Conservation (phyloP, 2,113 vertebrate species). For the Eurypyga helias region DNA sequence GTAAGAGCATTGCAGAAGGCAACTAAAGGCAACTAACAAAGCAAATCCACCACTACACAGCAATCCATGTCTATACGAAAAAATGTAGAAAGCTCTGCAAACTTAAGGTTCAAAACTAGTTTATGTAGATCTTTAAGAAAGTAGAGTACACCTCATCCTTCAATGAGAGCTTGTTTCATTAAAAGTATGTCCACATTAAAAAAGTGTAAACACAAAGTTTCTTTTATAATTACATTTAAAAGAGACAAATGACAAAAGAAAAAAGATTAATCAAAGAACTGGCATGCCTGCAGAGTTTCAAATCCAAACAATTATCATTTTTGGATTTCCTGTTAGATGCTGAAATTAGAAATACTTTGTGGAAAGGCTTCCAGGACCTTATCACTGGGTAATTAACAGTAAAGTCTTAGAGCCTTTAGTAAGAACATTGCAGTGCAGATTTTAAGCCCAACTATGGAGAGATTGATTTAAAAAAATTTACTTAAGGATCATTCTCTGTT, state of each 20-base stretch:
- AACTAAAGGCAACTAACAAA: not conserved
- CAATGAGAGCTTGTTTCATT: not conserved
- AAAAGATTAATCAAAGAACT: not conserved
- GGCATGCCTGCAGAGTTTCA: not conserved
- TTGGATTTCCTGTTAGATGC: not conserved
- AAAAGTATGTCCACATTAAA: not conserved
- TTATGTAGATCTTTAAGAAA: not conserved
- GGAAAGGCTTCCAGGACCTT: slow-evolving; percentile 28
- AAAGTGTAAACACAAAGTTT: rapidly evolving
- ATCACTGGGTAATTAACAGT: slow-evolving; percentile 25
- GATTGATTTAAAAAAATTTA: not conserved
- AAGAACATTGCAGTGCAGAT: not conserved
- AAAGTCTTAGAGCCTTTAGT: not conserved
- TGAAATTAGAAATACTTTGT: not conserved
- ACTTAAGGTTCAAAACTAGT: not conserved
- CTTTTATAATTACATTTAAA: not conserved
- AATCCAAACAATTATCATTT: not conserved
- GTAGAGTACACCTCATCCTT: not conserved
- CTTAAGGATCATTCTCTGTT: not conserved
- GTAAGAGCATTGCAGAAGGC: not conserved
- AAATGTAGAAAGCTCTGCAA: not conserved
- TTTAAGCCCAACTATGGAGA: not conserved
- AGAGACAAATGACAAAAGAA: not conserved
- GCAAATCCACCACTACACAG: rapidly evolving
- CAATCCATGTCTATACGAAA: not conserved